phyloP scores from a whole-genome alignment of 2,888 invertebrate genomes.

The Microdon myrmicae region DNA sequence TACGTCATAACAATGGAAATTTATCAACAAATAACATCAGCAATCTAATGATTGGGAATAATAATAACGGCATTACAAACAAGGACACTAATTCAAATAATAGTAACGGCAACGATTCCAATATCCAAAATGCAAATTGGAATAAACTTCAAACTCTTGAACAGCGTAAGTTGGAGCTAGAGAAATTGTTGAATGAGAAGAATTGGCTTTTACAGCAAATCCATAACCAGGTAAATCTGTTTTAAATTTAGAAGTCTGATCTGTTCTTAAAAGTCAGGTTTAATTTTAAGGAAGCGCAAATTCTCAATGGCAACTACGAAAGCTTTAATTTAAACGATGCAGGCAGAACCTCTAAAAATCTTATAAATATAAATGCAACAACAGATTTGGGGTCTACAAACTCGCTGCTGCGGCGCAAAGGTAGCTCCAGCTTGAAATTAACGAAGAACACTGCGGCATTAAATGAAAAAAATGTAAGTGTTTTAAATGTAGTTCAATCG shows the following conservation, averaged over 20 bases:
- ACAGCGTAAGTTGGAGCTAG: slow-evolving; percentile 62
- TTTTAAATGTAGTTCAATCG: not conserved
- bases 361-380: not conserved
- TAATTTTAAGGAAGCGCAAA: slow-evolving; percentile 58
- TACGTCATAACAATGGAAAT: slow-evolving; percentile 28
- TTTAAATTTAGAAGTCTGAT: too few relatives aligned
- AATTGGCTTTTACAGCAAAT: slow-evolving; percentile 65
- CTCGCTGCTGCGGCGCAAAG: slow-evolving; percentile 60
- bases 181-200: slow-evolving; percentile 64
- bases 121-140: slow-evolving; percentile 29
- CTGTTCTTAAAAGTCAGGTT: not conserved
- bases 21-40: slow-evolving; percentile 20
- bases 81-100: slow-evolving; percentile 53
- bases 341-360: slow-evolving; percentile 2
- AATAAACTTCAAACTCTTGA: slow-evolving; percentile 59
- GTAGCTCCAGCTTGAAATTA: slow-evolving; percentile 53
- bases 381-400: not conserved
- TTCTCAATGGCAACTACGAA: slow-evolving; percentile 63
- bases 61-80: slow-evolving; percentile 39
- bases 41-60: slow-evolving; percentile 21
- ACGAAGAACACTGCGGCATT: slow-evolving; percentile 32
- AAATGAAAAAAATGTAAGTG: slow-evolving; percentile 35
- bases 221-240: slow-evolving; percentile 57
- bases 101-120: slow-evolving; percentile 50
- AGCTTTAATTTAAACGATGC: slow-evolving; percentile 60